These are phyloP conservation scores for Camelus dromedarius DNA, from an alignment of 2,113 vertebrate genomes.

Conservation along the genomic window DNA sequence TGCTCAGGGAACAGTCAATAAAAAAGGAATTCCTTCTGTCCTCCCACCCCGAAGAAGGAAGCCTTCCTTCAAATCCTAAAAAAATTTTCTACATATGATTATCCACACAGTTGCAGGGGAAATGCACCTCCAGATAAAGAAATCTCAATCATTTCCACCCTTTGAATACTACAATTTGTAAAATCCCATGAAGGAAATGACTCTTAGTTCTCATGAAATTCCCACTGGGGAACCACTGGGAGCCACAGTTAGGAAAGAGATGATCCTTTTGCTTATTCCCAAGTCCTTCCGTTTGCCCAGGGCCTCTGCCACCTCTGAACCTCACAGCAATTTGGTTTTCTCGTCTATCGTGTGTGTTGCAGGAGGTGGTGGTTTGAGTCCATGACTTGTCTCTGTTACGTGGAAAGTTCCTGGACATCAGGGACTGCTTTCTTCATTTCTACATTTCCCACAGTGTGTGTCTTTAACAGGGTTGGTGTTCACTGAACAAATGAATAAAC, in stretches of 20 bases:
- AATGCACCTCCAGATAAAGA: conserved; percentile 67
- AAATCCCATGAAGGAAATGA: conserved; percentile 73
- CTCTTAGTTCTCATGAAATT: conserved; percentile 65
- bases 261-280: neutral
- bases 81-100: conserved; percentile 47
- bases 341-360: fast-evolving
- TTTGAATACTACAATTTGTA: conserved; percentile 56
- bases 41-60: conserved; percentile 11
- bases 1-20: neutral
- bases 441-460: neutral
- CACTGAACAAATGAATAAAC: neutral
- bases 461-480: neutral
- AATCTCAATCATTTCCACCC: conserved; percentile 67
- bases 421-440: neutral
- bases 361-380: neutral
- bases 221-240: conserved; percentile 32
- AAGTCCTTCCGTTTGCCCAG: neutral
- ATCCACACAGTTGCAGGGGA: conserved; percentile 56
- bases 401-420: neutral
- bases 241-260: neutral
- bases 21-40: neutral
- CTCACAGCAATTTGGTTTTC: neutral
- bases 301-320: neutral
- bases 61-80: conserved; percentile 45
- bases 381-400: neutral